These are phyloP conservation scores for Novumbra hubbsi DNA, from an alignment of 2,797 vertebrate genomes.

Conservation along the genomic window DNA sequence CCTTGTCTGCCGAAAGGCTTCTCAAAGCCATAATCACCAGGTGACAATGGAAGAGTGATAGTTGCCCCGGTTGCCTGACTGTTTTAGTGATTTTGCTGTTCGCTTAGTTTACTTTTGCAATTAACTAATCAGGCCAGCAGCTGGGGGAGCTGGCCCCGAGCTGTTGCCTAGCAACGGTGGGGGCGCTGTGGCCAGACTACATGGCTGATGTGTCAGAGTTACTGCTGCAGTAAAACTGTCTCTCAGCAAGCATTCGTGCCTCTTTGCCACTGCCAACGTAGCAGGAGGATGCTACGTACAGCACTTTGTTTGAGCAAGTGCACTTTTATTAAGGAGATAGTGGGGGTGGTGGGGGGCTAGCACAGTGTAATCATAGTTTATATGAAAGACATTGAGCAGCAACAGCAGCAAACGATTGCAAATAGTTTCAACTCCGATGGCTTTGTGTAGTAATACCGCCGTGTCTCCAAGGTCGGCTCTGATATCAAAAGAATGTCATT, in stretches of 20 bases:
- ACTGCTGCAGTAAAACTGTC: conserved; percentile 73
- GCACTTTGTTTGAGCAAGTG: conserved; percentile 61
- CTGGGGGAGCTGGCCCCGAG: conserved; percentile 66
- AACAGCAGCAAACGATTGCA: conserved; percentile 17
- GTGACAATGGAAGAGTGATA: conserved; percentile 34
- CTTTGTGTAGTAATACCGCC: conserved; percentile 4
- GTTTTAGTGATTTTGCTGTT: conserved; percentile 48
- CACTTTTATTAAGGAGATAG: conserved; percentile 32
- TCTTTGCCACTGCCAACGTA: conserved; percentile 58
- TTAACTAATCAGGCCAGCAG: conserved; percentile 79
- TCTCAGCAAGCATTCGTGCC: conserved; percentile 68
- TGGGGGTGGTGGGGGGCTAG: conserved; percentile 52
- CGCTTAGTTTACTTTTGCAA: conserved; percentile 68
- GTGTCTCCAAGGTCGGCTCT: not conserved
- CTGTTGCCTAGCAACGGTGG: conserved; percentile 79
- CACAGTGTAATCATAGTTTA: conserved; percentile 33
- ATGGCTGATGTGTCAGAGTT: conserved; percentile 61
- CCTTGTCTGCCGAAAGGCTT: conserved; percentile 5
- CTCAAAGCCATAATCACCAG: conserved; percentile 19
- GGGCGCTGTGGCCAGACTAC: conserved; percentile 49
- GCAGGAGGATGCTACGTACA: conserved; percentile 39
- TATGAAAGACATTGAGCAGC: conserved; percentile 23
- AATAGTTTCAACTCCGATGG: conserved; percentile 25
- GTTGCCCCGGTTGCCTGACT: conserved; percentile 41
- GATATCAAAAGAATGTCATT: not conserved